Evolutionary conservation across 2,797 vertebrate species (phyloP), one percentile per base, ranked within the genome.

Genomic region (Mus caroli): DNA sequence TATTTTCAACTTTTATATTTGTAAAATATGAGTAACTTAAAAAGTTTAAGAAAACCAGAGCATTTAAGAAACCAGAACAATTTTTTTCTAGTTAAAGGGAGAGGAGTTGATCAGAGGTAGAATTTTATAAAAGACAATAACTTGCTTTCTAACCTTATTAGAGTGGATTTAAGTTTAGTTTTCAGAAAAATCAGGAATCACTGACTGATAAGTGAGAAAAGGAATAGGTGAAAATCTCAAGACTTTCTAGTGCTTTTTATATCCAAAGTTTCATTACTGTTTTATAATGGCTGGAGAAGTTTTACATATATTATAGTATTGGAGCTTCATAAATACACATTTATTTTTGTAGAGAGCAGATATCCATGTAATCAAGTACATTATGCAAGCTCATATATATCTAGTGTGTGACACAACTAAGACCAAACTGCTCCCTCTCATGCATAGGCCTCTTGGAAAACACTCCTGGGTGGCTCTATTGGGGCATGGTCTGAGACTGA

Each of bases 21-120:
- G 89, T 80, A 90, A 96, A 90, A 94, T 94, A n/a, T 87, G 40
- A 93, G 34, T 92, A 78, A 96, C 97, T 97, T 97, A 97, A 98
- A 97, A 97, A 97, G 96, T 71, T 97, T 95, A 97, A 98, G 97
- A 97, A 97, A 97, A 97, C 97, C 97, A 97, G 96, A 97, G 92
- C 95, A 94, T 88, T 96, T 75, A 60, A 96, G 82, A 97, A 76
- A 76, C 40, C 75, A 76, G 75, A 46, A 46, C 24, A 76, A 43
- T 71, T 43, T 43, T 40, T 92, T 96, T 77, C 80, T 52, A 82
- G 2, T 75, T 90, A 86, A 88, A 91, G 82, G 40, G 94, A 93
- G 24, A 46, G 56, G 50, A 94, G 19, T 83, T 93, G 92, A 17
- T 87, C 69, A 93, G 31, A 60, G 26, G 22, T 22, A 80, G 31